Evolutionary conservation across 2,888 invertebrate species (phyloP).

Genomic region (Perdita meconis): DNA sequence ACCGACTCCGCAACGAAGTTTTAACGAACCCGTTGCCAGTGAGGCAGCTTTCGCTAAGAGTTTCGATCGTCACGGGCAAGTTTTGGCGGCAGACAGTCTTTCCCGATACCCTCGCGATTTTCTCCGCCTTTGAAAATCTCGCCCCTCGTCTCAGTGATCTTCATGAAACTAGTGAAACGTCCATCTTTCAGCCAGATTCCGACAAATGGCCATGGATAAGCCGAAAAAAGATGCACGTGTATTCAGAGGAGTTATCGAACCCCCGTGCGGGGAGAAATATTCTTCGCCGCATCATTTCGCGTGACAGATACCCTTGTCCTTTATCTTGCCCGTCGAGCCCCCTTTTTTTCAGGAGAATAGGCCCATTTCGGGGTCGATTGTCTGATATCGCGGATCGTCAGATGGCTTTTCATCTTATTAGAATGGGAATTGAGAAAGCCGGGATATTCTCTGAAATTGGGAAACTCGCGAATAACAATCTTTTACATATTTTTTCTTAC

Average conservation of each 20-base stretch:
- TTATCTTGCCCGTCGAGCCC: slow-evolving; percentile 24
- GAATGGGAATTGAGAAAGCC: slow-evolving; percentile 12
- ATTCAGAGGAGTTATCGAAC: slow-evolving; percentile 21
- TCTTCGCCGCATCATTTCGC: slow-evolving; percentile 8
- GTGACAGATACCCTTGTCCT: slow-evolving; percentile 22
- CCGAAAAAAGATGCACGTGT: no score
- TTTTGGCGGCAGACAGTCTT: slow-evolving; percentile 5
- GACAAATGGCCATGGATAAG: not conserved
- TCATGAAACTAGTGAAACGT: slow-evolving; percentile 1
- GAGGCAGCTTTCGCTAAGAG: slow-evolving; percentile 17
- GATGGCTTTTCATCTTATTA: slow-evolving; percentile 28
- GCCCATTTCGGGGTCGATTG: slow-evolving; percentile 49
- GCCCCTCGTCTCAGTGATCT: not conserved
- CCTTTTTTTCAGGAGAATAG: slow-evolving; percentile 26
- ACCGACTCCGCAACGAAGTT: slow-evolving; percentile 63
- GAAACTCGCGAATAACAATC: not conserved
- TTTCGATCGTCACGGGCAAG: slow-evolving; percentile 61
- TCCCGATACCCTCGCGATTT: slow-evolving; percentile 41
- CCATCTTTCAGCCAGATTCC: not conserved
- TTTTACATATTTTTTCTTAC: no score
- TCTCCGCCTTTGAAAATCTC: slow-evolving; percentile 20
- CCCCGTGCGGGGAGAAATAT: not conserved
- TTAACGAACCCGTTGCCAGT: slow-evolving; percentile 64
- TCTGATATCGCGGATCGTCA: slow-evolving; percentile 31
- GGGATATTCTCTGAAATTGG: not conserved